These are phyloP conservation scores for Nibea albiflora DNA, from an alignment of 2,113 vertebrate species.

Conservation along the genomic window DNA sequence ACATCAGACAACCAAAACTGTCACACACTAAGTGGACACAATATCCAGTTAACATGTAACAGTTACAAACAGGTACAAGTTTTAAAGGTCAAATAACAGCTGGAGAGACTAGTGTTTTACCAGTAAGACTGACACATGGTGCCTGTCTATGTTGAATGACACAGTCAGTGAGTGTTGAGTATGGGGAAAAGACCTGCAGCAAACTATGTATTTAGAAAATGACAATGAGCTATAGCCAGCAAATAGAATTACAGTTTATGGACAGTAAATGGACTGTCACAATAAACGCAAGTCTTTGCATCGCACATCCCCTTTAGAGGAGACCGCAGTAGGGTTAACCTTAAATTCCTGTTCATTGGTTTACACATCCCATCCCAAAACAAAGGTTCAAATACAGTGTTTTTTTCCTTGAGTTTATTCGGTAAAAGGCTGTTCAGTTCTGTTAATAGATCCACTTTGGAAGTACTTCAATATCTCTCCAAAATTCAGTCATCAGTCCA, in stretches of 20 bases:
- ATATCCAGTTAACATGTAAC: too few species aligned
- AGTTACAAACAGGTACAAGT: too few species aligned
- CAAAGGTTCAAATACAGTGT: neutral
- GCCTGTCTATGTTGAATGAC: neutral
- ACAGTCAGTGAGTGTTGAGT: neutral
- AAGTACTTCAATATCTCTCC: neutral
- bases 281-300: neutral
- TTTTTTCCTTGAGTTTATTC: neutral
- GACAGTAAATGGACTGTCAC: conserved; percentile 1
- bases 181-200: neutral
- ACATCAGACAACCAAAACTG: too few species aligned
- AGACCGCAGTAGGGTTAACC: neutral
- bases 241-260: neutral
- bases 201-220: neutral
- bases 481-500: neutral
- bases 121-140: neutral
- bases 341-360: neutral
- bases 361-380: neutral
- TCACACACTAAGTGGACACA: too few species aligned
- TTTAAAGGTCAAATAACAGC: neutral
- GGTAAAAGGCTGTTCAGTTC: neutral
- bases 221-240: neutral
- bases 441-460: neutral
- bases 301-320: neutral
- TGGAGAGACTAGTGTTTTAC: neutral